phyloP scores from a whole-genome alignment of 2,113 vertebrate species.

The Xenopus borealis region DNA sequence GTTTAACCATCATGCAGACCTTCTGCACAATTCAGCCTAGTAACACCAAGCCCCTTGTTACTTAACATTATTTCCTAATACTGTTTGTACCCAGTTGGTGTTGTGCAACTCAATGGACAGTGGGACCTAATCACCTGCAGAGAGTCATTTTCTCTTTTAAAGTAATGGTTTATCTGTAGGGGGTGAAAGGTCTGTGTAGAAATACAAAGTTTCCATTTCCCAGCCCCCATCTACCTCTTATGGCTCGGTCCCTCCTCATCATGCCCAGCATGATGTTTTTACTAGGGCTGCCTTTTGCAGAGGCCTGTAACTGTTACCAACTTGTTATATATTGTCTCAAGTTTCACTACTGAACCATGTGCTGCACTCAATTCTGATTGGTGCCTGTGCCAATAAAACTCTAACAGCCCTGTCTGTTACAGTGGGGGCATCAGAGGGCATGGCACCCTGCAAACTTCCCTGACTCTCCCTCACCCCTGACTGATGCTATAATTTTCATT shows the following conservation, averaged over 20 bases:
- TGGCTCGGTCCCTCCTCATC: slow-evolving; percentile 45
- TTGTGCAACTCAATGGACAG: background rate
- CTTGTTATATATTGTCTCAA: slow-evolving; percentile 79
- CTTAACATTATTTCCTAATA: too few relatives aligned
- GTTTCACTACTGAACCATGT: slow-evolving; percentile 70
- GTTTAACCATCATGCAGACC: too few relatives aligned
- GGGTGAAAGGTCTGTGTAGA: slow-evolving; percentile 49
- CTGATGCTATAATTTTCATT: slow-evolving; percentile 5
- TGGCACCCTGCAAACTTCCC: background rate
- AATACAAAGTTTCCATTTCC: slow-evolving; percentile 54
- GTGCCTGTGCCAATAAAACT: slow-evolving; percentile 50
- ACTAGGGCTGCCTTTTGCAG: slow-evolving; percentile 51
- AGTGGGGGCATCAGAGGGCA: slow-evolving; percentile 8
- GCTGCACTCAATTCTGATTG: slow-evolving; percentile 55
- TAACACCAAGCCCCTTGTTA: too few relatives aligned
- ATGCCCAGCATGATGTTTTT: slow-evolving; percentile 62
- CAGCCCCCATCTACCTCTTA: slow-evolving; percentile 49
- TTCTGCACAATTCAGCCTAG: too few relatives aligned
- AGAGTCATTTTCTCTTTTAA: slow-evolving; percentile 18
- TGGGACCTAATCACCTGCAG: slow-evolving; percentile 27
- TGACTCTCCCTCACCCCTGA: background rate
- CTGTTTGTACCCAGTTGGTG: background rate
- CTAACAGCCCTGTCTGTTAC: slow-evolving; percentile 17
- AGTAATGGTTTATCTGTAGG: slow-evolving; percentile 43
- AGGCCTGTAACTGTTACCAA: slow-evolving; percentile 73